Evolutionary conservation across 2,113 vertebrate genomes (phyloP).

Genomic region (Urocitellus parryii): DNA sequence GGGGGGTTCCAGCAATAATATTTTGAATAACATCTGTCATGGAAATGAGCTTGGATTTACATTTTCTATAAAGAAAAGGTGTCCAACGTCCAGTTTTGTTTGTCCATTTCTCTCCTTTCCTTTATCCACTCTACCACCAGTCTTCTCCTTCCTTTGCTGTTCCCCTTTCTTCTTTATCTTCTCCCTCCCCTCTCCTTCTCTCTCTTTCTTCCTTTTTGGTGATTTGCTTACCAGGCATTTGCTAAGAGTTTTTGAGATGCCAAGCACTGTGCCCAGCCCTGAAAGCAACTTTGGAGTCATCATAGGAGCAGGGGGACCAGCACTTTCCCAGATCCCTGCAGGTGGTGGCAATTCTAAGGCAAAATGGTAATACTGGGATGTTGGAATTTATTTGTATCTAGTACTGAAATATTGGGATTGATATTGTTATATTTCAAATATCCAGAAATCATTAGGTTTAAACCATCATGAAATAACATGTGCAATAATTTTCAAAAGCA

Average conservation of each 20-base stretch:
- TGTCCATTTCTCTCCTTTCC: background rate
- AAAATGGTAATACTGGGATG: background rate
- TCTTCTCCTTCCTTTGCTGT: background rate
- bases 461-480: background rate
- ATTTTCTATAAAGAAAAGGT: background rate
- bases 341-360: background rate
- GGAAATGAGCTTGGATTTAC: conserved; percentile 33
- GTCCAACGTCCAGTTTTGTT: background rate
- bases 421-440: conserved; percentile 25
- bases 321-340: background rate
- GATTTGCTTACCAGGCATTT: conserved; percentile 3
- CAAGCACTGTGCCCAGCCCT: background rate
- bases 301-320: rapidly evolving
- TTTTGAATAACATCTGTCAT: background rate
- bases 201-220: background rate
- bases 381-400: background rate
- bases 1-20: conserved; percentile 50
- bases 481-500: background rate
- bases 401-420: background rate
- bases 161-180: background rate
- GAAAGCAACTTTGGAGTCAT: background rate
- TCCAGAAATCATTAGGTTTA: conserved; percentile 19
- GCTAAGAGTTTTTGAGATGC: background rate
- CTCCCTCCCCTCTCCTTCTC: background rate
- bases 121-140: background rate